Percentiles rank a stretch among this genome's conserved stretches.
Evolutionary conservation across 2,888 invertebrate species (phyloP).

Genomic region (Agonum fuliginosum): DNA sequence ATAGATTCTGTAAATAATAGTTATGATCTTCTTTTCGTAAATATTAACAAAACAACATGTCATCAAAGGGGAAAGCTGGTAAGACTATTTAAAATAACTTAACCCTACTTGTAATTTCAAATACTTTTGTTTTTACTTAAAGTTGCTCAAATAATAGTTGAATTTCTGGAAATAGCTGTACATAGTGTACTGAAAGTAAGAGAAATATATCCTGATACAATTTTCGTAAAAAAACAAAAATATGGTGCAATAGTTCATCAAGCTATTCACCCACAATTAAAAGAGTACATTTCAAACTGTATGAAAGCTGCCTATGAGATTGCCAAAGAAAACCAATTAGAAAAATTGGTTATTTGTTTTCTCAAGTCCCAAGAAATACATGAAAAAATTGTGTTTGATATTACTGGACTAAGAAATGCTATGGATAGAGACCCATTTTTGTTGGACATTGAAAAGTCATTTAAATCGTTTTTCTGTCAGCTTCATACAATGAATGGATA

Average conservation of each 20-base stretch:
- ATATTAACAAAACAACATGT: slow-evolving; percentile 1
- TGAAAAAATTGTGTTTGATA: slow-evolving; percentile 74
- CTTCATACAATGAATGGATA: slow-evolving; percentile 74
- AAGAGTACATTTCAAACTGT: slow-evolving; percentile 77
- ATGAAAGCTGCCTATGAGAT: slow-evolving; percentile 75
- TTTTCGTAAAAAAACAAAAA: slow-evolving; percentile 79
- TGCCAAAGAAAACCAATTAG: slow-evolving; percentile 74
- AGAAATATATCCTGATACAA: slow-evolving; percentile 79
- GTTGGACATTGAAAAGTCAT: slow-evolving; percentile 77
- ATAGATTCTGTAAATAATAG: not conserved
- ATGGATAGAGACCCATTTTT: slow-evolving; percentile 76
- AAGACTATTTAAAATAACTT: slow-evolving; percentile 8
- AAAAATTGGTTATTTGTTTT: slow-evolving; percentile 74
- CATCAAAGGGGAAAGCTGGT: slow-evolving; percentile 23
- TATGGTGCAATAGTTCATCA: slow-evolving; percentile 78
- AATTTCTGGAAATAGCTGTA: slow-evolving; percentile 80
- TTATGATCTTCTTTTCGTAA: not conserved
- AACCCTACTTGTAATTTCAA: not conserved
- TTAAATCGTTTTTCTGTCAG: slow-evolving; percentile 78
- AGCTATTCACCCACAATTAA: slow-evolving; percentile 80
- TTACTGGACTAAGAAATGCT: slow-evolving; percentile 67
- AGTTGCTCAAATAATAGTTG: slow-evolving; percentile 76
- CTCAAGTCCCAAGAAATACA: slow-evolving; percentile 71
- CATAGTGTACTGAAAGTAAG: slow-evolving; percentile 78
- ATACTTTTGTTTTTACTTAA: slow-evolving; percentile 68